These are phyloP conservation scores for Ceyx cyanopectus DNA, from an alignment of 2,113 vertebrate species.

Conservation along the genomic window DNA sequence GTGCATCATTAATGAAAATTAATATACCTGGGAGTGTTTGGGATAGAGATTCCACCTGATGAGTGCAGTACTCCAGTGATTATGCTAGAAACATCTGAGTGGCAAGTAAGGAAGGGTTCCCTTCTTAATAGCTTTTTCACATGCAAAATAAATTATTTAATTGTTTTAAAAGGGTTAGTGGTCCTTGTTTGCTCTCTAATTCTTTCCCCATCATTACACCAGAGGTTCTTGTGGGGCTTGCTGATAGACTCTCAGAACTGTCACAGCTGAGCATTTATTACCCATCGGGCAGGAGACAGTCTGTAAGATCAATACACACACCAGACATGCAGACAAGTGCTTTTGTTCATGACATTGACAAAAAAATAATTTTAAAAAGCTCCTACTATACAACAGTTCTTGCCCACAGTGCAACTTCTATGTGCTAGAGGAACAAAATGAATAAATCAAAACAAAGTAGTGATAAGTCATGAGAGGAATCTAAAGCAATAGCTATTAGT, in stretches of 20 bases:
- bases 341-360: background rate
- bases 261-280: constrained; percentile 7
- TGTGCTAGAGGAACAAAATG: background rate
- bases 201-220: background rate
- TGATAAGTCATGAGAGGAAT: background rate
- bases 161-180: background rate
- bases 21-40: background rate
- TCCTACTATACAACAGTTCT: background rate
- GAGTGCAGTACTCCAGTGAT: background rate
- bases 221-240: background rate
- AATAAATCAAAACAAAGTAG: constrained; percentile 24
- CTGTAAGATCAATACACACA: background rate
- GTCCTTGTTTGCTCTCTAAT: background rate
- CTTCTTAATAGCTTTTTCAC: background rate
- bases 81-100: background rate
- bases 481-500: background rate
- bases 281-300: background rate
- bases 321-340: background rate
- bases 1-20: background rate
- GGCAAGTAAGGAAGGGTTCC: background rate
- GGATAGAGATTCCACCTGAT: background rate
- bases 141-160: constrained; percentile 33
- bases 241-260: background rate
- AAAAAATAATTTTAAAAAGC: background rate
- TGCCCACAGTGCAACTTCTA: background rate